phyloP scores from a whole-genome alignment of 1,140 invertebrate species.

The Planococcus citri region DNA sequence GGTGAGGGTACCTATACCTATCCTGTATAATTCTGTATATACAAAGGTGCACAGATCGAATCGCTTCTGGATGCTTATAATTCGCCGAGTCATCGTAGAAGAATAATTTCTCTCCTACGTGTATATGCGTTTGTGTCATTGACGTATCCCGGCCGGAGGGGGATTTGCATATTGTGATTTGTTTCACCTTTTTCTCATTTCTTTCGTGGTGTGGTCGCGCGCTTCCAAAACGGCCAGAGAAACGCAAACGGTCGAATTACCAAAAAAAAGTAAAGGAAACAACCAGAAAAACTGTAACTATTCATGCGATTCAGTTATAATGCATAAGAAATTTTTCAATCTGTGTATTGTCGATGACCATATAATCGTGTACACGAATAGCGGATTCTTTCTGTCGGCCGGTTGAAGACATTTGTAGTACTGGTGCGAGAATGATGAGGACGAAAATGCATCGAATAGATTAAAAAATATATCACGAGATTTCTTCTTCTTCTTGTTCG shows the following conservation, averaged over 20 bases:
- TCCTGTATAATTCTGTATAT: too few relatives aligned
- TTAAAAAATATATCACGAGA: too few relatives aligned
- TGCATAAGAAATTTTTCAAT: background rate
- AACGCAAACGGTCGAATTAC: too few relatives aligned
- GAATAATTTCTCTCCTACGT: background rate
- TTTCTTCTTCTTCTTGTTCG: too few relatives aligned
- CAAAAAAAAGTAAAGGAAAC: too few relatives aligned
- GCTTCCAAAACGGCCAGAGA: background rate
- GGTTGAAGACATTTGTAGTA: too few relatives aligned
- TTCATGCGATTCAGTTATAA: background rate
- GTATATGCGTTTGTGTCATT: background rate
- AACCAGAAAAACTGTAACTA: background rate
- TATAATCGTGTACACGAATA: constrained; percentile 8
- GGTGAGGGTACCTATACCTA: too few relatives aligned
- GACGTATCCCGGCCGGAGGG: background rate
- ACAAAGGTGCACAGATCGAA: background rate
- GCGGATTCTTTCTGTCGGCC: background rate
- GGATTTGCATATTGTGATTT: background rate
- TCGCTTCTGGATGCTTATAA: background rate
- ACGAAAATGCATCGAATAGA: too few relatives aligned
- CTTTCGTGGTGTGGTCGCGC: background rate
- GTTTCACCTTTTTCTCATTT: too few relatives aligned
- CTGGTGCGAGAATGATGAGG: too few relatives aligned
- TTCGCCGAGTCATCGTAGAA: background rate
- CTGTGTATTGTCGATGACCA: background rate